Evolutionary conservation across 2,113 vertebrate species (phyloP).

Genomic region (Cryptomyrus ogoouensis): DNA sequence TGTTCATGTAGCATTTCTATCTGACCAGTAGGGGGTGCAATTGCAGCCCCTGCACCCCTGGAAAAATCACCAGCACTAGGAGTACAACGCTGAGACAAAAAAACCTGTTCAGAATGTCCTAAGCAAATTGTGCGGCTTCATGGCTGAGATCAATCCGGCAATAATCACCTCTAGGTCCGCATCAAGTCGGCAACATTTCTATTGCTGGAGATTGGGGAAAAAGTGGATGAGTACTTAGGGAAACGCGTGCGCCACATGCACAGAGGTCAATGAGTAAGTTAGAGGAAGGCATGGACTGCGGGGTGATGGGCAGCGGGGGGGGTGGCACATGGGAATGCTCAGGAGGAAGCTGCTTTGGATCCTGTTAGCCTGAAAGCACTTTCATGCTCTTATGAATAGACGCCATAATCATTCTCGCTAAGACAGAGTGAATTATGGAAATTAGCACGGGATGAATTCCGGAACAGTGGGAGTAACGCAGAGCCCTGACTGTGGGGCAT

Average conservation of each 20-base stretch:
- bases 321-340: neutral
- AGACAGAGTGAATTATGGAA: neutral
- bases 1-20: neutral
- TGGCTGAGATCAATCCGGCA: conserved; percentile 57
- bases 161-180: conserved; percentile 49
- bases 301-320: neutral
- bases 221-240: neutral
- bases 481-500: neutral
- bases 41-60: neutral
- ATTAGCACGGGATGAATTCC: neutral
- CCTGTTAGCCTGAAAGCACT: neutral
- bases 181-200: conserved; percentile 18
- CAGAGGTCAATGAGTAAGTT: neutral
- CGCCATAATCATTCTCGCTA: neutral
- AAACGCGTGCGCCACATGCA: neutral
- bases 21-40: neutral
- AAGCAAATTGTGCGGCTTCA: neutral
- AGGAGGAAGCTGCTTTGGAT: neutral
- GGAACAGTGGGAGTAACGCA: neutral
- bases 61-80: neutral
- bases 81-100: neutral
- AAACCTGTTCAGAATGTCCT: neutral
- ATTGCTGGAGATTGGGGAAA: neutral
- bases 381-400: neutral
- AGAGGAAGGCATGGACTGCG: neutral